Base-by-base conservation (phyloP, 2,888 invertebrate genomes). In the Meandrusa payeni region DNA sequence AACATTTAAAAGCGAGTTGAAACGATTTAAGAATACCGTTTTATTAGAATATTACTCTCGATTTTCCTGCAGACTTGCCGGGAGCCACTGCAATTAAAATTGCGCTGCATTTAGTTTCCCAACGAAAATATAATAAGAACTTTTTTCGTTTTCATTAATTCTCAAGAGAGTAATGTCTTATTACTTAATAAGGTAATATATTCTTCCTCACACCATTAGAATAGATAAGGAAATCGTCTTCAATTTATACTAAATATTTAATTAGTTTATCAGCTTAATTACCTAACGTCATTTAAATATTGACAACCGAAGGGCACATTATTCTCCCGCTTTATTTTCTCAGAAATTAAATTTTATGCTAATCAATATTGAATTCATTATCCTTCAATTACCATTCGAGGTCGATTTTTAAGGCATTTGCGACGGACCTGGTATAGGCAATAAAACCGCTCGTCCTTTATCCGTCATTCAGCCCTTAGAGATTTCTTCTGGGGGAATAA, bases 401-500 rank as follows among this genome's bases (percentile, higher is more conserved):
- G 73, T 69, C 73, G 75, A 75, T 79, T 82, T 83, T 86, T 80
- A 79, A 80, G 71, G 66, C 67, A 69, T 75, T 69, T 71, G 69
- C 70, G 66, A 68, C 71, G 67, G 61, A 71, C 71, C 75, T 70
- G 78, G 77, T 78, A 76, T 67, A 66, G 74, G 83, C 78, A 82
- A 83, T 86, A 86, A 83, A 85, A 78, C 62, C 74, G 72, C 68
- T 74, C 78, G 80, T 76, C 86, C 85, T 83, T 83, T 83, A 85
- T 83, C 85, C 80, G 85, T 86, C 86, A 85, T 82, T 78, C 80
- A 76, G 78, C 76, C 86, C 86, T 81, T 75, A 59, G 85, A 83
- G 83, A 83, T 85, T 85, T 83, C 83, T 85, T 85, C 81, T 77
- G 72, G 76, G 76, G 74, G 82, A 82, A 83, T 87, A 87, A 86